Evolutionary conservation across 2,113 vertebrate genomes (phyloP).

Genomic region (Piprites chloris): DNA sequence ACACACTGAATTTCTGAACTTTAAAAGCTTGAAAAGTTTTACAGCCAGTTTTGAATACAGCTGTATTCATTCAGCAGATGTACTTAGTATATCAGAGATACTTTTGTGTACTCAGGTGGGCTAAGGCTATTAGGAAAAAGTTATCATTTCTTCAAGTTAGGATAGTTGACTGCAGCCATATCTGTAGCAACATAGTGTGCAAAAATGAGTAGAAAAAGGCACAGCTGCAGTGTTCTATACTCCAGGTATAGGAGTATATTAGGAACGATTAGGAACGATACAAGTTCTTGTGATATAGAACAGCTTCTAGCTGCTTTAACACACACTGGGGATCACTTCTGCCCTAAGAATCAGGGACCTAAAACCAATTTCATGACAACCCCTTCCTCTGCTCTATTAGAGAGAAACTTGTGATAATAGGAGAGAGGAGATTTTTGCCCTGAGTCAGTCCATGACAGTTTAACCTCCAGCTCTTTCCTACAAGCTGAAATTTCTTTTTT

Average conservation of each 20-base stretch:
- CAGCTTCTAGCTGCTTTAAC: background rate
- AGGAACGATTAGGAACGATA: too few relatives aligned
- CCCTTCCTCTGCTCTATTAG: background rate
- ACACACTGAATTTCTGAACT: background rate
- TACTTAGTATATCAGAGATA: background rate
- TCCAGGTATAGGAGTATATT: too few relatives aligned
- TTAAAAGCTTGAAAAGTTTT: background rate
- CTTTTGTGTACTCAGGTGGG: background rate
- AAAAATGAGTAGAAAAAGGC: background rate
- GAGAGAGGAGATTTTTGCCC: background rate
- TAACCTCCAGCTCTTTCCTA: background rate
- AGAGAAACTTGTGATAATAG: background rate
- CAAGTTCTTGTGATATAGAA: background rate
- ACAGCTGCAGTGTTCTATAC: fast-evolving
- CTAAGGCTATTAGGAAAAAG: background rate
- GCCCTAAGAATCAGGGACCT: background rate
- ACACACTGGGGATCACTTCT: background rate
- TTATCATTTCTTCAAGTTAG: background rate
- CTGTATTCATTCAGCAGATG: background rate
- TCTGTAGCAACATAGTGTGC: fast-evolving
- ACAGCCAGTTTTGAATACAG: background rate
- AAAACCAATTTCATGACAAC: background rate
- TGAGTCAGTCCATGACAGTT: background rate
- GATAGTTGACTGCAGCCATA: background rate
- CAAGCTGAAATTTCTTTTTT: background rate